Evolutionary conservation across 2,888 invertebrate species (phyloP).

Genomic region (Magallana nippona): DNA sequence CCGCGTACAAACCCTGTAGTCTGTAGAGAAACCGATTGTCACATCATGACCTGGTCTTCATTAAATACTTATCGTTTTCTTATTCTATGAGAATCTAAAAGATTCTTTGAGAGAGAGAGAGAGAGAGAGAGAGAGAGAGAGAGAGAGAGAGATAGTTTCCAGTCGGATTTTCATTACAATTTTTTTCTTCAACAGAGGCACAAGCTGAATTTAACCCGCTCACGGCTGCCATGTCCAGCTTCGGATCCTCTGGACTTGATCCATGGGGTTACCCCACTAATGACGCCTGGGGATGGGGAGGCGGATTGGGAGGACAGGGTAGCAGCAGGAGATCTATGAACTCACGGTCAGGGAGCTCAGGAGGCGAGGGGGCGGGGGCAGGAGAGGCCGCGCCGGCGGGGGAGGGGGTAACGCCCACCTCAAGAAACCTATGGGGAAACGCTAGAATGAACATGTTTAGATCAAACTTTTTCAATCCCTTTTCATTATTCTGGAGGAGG

Average conservation of each 20-base stretch:
- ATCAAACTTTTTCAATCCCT: constrained; percentile 23
- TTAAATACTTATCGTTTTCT: no score
- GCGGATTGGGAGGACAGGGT: not conserved
- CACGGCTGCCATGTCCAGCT: constrained; percentile 6
- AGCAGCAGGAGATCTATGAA: constrained; percentile 7
- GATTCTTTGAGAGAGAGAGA: no score
- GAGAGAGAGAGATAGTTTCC: not conserved
- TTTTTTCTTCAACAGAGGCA: not conserved
- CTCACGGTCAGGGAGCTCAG: not conserved
- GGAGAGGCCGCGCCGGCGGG: constrained; percentile 19
- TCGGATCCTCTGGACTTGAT: constrained; percentile 31
- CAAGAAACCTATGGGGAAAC: constrained; percentile 28
- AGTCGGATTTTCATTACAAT: not conserved
- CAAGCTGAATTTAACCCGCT: constrained; percentile 15
- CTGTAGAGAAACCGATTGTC: not conserved
- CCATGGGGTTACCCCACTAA: constrained; percentile 47
- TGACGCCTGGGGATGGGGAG: constrained; percentile 42
- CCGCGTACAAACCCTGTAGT: not conserved
- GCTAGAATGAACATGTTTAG: constrained; percentile 13
- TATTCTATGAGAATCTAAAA: no score
- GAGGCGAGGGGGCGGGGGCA: constrained; percentile 18
- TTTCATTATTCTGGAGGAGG: constrained; percentile 31
- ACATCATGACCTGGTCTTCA: no score
- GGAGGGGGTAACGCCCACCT: constrained; percentile 13
- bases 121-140: no score